A percentile compares a stretch with the other conserved stretches of the same genome.
These are phyloP conservation scores for Petrocephalus schoutedeni DNA, from an alignment of 2,797 vertebrate genomes.

Conservation along the genomic window DNA sequence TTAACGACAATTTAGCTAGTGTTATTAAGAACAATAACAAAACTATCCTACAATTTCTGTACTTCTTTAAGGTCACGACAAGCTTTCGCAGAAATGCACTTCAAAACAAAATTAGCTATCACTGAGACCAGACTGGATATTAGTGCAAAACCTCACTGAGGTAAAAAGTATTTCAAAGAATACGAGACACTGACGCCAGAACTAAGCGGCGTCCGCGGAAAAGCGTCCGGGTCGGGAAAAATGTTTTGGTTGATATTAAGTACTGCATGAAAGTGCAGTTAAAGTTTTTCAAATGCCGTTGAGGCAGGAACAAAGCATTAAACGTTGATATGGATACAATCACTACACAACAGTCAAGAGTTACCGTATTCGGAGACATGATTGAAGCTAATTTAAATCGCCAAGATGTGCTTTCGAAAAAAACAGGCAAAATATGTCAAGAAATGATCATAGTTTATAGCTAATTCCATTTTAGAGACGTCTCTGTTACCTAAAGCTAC, in stretches of 20 bases:
- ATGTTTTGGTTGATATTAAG: slow-evolving; percentile 4
- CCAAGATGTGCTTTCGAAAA: neutral
- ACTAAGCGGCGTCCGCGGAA: slow-evolving; percentile 47
- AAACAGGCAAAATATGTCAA: neutral
- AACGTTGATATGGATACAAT: neutral
- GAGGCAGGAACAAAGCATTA: neutral
- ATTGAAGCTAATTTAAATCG: neutral
- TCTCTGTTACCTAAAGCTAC: neutral
- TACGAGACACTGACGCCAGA: slow-evolving; percentile 47
- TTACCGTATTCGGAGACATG: neutral
- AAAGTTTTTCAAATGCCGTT: neutral
- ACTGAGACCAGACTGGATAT: slow-evolving; percentile 54
- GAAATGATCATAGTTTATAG: neutral
- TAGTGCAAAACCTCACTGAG: slow-evolving; percentile 72
- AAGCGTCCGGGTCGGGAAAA: slow-evolving; percentile 24
- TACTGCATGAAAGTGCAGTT: neutral
- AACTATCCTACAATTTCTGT: slow-evolving; percentile 30
- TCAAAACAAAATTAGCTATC: slow-evolving; percentile 39
- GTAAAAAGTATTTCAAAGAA: slow-evolving; percentile 38
- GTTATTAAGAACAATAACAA: slow-evolving; percentile 44
- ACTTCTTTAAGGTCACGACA: slow-evolving; percentile 36
- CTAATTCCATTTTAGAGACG: neutral
- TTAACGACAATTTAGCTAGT: slow-evolving; percentile 46
- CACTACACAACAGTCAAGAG: neutral
- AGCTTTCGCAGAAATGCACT: slow-evolving; percentile 57